These are phyloP conservation scores for Agrenia bidenticulata DNA, from an alignment of 2,888 invertebrate species.

Conservation along the genomic window DNA sequence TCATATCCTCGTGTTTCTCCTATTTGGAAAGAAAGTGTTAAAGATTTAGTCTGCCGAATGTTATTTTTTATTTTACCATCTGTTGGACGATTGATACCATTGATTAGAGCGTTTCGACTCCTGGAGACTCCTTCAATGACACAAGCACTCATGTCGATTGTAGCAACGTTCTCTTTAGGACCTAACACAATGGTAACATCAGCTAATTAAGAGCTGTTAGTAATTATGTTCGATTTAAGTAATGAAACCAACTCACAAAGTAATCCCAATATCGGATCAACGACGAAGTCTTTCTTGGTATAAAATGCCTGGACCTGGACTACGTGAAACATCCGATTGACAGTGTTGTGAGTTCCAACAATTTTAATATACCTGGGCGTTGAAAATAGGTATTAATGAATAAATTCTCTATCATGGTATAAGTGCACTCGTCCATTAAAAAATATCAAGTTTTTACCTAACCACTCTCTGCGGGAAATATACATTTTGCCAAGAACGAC, in stretches of 20 bases:
- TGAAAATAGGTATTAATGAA: constrained; percentile 7
- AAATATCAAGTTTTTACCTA: constrained; percentile 51
- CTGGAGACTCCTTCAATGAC: constrained; percentile 96
- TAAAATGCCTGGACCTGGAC: constrained; percentile 89
- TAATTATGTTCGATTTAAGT: no score
- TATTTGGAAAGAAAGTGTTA: constrained; percentile 9
- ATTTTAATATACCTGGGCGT: constrained; percentile 58
- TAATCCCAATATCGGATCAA: constrained; percentile 71
- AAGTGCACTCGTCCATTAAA: constrained; percentile 3
- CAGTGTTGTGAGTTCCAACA: constrained; percentile 85
- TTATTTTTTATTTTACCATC: background rate
- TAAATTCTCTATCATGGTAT: background rate
- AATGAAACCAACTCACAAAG: constrained; percentile 60
- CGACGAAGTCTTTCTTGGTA: constrained; percentile 66
- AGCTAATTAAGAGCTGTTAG: no score
- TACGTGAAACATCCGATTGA: constrained; percentile 90
- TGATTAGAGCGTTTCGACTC: constrained; percentile 88
- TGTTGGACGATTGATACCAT: constrained; percentile 61
- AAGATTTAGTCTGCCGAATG: background rate
- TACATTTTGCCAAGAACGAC: constrained; percentile 94
- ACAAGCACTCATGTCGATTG: constrained; percentile 81
- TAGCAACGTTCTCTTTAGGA: constrained; percentile 89
- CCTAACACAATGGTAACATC: no score
- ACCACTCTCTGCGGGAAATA: constrained; percentile 89
- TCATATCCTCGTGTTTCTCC: constrained; percentile 90